Evolutionary conservation across 1,140 invertebrate genomes (phyloP), one percentile per base, ranked within the genome.

Genomic region (Drosophila lini): DNA sequence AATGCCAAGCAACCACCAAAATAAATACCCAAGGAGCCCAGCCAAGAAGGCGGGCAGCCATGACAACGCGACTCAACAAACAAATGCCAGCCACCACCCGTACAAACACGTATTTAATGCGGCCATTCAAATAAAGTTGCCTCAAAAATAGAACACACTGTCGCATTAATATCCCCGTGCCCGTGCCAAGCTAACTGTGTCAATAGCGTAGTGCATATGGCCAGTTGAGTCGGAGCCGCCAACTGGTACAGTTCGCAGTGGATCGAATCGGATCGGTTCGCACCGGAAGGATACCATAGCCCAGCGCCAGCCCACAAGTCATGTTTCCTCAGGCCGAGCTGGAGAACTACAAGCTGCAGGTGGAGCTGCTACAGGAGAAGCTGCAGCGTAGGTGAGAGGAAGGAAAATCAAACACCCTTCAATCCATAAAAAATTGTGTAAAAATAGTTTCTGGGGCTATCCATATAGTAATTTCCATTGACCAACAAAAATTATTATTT

Each of bases 301-400:
- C 10, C 25, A 31, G 25, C 15, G 4, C 11, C 32, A 32, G 7
- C 6, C 11, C 25, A 3, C n/a, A 63, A 63, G 60, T 40, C 40
- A 92, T 92, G 91, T 89, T 68, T 71, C 91, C 91, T 7, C 91
- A 92, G 63, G 82, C 91, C 1, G 91, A 92, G 74, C 58, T 92
- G 53, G 91, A 92, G 67, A 92, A 92, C 42, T 92, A 92, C 53
- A 92, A 92, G 80, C 60, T 92, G 74, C 91, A 92, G 74, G 91
- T 92, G 67, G 91, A 92, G 68, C 48, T 92, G 41, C 78, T 92
- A 0, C 91, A 92, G 52, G 91, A 92, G 63, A 92, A 92, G 47
- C 60, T 92, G 13, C 84, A 91, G 34, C 80, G 90, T 59, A 92
- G 91, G 91, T 92, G 11, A 57, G 47, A 8, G 9, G 15, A 3